Evolutionary conservation across 2,797 vertebrate species (phyloP), one percentile per base, ranked within the genome.

Genomic region (Botia almorhae): DNA sequence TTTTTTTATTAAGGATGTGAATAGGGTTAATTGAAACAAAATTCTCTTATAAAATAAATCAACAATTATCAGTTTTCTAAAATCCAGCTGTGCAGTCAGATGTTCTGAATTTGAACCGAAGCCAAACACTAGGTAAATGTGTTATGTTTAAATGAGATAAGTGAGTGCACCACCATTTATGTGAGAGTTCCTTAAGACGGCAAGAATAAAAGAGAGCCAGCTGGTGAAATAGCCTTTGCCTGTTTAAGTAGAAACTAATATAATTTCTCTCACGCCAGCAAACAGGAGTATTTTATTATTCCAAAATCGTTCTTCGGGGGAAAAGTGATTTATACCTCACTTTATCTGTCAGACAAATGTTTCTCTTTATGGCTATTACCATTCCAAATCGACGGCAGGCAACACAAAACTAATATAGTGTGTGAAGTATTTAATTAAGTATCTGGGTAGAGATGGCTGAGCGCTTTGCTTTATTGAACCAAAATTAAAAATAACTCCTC

Each of bases 341-440:
- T 92, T 87, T 86, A 88, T 91, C 85, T 84, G 85, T 80, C 90
- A 88, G 90, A 92, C 90, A 90, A 91, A 91, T 79, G 89, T 87
- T 92, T 90, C 88, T 90, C 85, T 89, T 90, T 89, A 86, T 84
- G 82, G 85, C 74, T 87, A 90, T 93, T 90, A 90, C 81, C 87
- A 92, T 92, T 91, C 89, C 68, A 83, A 88, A 83, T 86, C 87
- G 84, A 77, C 82, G 78, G 79, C 85, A 83, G 88, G 87, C 80
- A 50, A 81, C 82, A 26, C 83, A 61, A 86, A 71, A 89, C 88
- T 90, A 89, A 91, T 90, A 80, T 90, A 87, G 86, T 87, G 77
- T 81, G 88, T 84, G 89, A 90, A 88, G 76, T 90, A 76, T 91
- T 92, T 94, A 90, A 93, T 94, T 91, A 93, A 93, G 88, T 82